Base-by-base conservation (phyloP, 2,113 vertebrate species). In the Misgurnus anguillicaudatus region DNA sequence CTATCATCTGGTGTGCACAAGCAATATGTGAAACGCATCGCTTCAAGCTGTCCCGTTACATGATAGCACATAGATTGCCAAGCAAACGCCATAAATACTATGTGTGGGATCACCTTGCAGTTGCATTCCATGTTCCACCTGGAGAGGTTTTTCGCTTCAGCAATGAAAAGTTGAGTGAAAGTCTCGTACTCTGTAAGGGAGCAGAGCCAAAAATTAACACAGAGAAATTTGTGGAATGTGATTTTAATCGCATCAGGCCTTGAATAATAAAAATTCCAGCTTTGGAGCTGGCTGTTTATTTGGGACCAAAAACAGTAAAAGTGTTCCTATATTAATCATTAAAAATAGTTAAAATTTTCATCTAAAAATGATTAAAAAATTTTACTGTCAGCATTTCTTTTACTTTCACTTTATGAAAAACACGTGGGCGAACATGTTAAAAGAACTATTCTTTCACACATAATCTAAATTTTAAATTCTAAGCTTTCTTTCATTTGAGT, bases 111-210 rank as follows among this genome's bases (percentile, higher is more conserved):
- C 48, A 80, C 47, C 31, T 80, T 4, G 69, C 38, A 31, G 16
- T 80, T 38, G 78, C 70, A 2, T 74, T 80, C 70, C 62, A 80
- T 66, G 70, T 74, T 53, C 70, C 78, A 47, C 19, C 58, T n/a
- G 70, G n/a, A 31, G 8, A 57, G 16, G 42, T 74, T 6, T 74
- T 80, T 16, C 6, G 3, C 2, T 80, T 80, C 55, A n/a, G n/a
- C 39, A 36, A 80, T 13, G 21, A 36, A 17, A 74, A 10, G 7
- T 61, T 80, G n/a, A 0, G 5, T 16, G 3, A 36, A 0, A 63
- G 64, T 21, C 70, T 80, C 17, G 14, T 39, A 11, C 39, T 80
- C 62, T 80, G 78, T 80, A 21, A 80, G 38, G 78, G 70, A 21
- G 21, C 70, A 6, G 2, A 42, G 7, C 62, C 70, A 41, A 80